Evolutionary conservation across 1,140 invertebrate genomes (phyloP), one percentile per base, ranked within the genome.

Genomic region (Platyura marginata): DNA sequence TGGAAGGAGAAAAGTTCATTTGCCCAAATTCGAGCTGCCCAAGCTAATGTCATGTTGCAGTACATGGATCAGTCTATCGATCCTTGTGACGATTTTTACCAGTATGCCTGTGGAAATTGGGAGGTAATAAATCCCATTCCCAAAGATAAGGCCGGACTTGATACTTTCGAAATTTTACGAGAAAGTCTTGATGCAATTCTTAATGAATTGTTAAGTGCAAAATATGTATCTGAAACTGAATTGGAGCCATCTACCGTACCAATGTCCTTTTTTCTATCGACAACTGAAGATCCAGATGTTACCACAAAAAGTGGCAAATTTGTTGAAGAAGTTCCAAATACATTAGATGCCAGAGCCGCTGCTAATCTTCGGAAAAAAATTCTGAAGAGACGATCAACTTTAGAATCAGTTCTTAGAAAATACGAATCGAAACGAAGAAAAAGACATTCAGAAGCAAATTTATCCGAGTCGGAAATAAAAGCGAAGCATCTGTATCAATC

Each of bases 61-160:
- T 81, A 79, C 49, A 89, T 92, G 80, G 81, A 92, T 51, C 57
- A 52, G 1, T 64, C 57, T 15, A 72, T 72, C 0, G 73, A 92
- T 62, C 90, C 91, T 0, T 96, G 91, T 57, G 64, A 81, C 2
- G 87, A 96, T 58, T 95, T 94, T 58, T 94, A 91, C 59, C 73
- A 84, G 52, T 94, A 79, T 53, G 78, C 87, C 1, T 94, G 89
- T 56, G 87, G 87, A 13, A 83, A 85, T 48, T 91, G 87, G 87
- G 74, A 77, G 21, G 71, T 72, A 21, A 64, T 75, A 34, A 84
- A 91, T 63, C 81, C 81, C 1, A 88, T 92, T 46, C 88, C 88
- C 3, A 77, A 76, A 48, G 84, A 87, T 53, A 80, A 81, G 59
- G 74, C 77, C 19, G 77, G 76, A 41, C 85, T 77, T 47, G 82